phyloP scores from a whole-genome alignment of 2,888 invertebrate species.

The Xylota segnis region DNA sequence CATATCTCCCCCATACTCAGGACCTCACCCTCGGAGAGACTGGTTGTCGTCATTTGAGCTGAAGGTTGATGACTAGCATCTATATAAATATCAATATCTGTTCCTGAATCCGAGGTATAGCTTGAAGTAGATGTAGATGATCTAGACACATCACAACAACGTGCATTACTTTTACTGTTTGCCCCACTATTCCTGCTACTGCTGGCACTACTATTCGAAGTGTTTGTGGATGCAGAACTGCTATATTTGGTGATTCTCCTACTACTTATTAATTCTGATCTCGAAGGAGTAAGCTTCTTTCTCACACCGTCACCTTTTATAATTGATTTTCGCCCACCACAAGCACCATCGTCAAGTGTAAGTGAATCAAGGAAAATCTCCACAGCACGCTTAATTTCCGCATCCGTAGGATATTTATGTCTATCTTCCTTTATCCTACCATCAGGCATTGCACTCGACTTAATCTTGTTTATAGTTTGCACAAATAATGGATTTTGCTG shows the following conservation, averaged over 20 bases:
- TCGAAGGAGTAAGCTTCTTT: not conserved
- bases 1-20: constrained; percentile 49
- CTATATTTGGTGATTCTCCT: not conserved
- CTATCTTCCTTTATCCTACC: constrained; percentile 2
- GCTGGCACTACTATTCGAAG: not conserved
- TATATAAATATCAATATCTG: not conserved
- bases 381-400: constrained; percentile 63
- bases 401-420: constrained; percentile 25
- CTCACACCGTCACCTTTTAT: not conserved
- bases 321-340: constrained; percentile 27
- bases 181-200: not conserved
- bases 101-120: constrained; percentile 1
- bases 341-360: constrained; percentile 1
- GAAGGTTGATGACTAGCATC: not conserved
- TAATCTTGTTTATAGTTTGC: constrained; percentile 39
- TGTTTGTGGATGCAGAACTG: constrained; percentile 7
- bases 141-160: not conserved
- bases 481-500: constrained; percentile 41
- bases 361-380: constrained; percentile 63
- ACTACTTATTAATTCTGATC: not conserved
- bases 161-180: not conserved
- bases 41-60: not conserved
- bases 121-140: constrained; percentile 4
- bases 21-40: constrained; percentile 58
- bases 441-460: constrained; percentile 40